Evolutionary conservation across 64 coral and sea anemone genomes (phyloP), one percentile per base, ranked within the genome.

Genomic region (Cladopsammia gracilis): DNA sequence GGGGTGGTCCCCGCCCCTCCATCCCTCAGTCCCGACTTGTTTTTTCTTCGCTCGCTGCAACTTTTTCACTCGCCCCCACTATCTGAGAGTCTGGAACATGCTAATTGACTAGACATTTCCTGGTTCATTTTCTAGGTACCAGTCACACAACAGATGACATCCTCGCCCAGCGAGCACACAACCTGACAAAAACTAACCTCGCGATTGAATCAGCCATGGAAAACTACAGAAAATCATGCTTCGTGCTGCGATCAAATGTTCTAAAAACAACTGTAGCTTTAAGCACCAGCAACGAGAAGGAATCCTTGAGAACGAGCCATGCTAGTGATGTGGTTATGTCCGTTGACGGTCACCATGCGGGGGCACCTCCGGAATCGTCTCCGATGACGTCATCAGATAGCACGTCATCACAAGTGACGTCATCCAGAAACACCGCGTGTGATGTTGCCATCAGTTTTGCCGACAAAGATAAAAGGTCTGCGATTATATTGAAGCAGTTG

Each of bases 391-490:
- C 43, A 25, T 60, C 51, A 10, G 23, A 60, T 10, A 2, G 44
- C 15, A 43, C 46, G 5, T 52, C 48, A 24, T 42, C 23, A 46
- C n/a, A 82, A 66, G 47, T 74, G 58, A 56, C 16, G 23, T 19
- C 77, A 48, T 11, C 57, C 15, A 19, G 0, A 15, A 14, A 81
- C 11, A 12, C 7, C 4, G 4, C 60, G 13, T 93, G 72, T 65
- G 87, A 86, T 51, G 54, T 96, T 10, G 95, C 87, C 2, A 60
- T 96, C 42, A 96, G 87, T 59, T 96, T 73, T 75, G 90, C 95
- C 5, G 34, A 54, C 70, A 87, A 77, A 81, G 80, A 96, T 78
- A 76, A 42, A 43, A 64, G 57, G 74, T 78, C 59, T 60, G 91
- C 91, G 26, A 25, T 56, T 58, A 48, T 88, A 48, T 18, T 96